phyloP scores from a whole-genome alignment of 1,140 invertebrate species.

The Sesamia nonagrioides region DNA sequence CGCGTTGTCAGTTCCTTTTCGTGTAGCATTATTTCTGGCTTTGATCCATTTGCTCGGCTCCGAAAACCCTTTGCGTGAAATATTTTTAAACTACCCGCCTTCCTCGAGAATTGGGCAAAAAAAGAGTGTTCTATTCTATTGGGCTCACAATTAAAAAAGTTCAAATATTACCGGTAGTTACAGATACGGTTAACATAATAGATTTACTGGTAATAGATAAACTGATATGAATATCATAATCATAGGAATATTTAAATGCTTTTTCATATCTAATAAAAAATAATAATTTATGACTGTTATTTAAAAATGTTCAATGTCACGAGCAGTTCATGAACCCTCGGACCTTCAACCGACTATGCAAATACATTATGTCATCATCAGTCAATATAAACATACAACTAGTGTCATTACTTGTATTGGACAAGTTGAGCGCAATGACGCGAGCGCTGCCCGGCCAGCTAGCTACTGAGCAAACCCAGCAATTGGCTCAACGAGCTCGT shows the following conservation, averaged over 20 bases:
- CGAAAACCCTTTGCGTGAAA: no score
- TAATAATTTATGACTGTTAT: not conserved
- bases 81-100: no score
- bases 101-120: no score
- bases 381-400: constrained; percentile 26
- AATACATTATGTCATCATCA: constrained; percentile 36
- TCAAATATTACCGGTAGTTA: no score
- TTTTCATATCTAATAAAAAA: constrained; percentile 9
- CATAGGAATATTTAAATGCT: not conserved
- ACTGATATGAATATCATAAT: no score
- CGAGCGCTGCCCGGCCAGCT: not conserved
- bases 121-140: no score
- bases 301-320: constrained; percentile 2
- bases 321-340: constrained; percentile 1
- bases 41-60: no score
- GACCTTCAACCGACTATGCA: constrained; percentile 27
- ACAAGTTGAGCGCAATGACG: constrained; percentile 10
- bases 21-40: no score
- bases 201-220: no score
- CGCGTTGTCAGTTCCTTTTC: no score
- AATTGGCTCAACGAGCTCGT: constrained; percentile 45
- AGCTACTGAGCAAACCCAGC: constrained; percentile 10
- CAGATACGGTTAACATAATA: no score
- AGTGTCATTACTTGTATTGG: constrained; percentile 28
- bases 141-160: no score